Evolutionary conservation across 1,140 invertebrate species (phyloP).

Genomic region (Teleogryllus occipitalis): DNA sequence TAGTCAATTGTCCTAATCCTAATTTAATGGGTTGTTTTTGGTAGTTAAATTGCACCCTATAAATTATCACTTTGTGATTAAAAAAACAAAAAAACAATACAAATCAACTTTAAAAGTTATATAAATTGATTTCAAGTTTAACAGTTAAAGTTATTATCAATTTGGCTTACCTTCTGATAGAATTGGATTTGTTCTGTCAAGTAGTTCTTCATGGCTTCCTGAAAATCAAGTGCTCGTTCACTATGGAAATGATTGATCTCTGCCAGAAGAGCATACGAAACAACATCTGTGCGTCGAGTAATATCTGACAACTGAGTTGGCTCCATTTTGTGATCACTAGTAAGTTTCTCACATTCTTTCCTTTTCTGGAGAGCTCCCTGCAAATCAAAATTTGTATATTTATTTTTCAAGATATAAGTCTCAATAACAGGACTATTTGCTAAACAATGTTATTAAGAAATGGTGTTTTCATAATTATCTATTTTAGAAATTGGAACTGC

Average conservation of each 20-base stretch:
- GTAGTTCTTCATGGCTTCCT: slow-evolving; percentile 75
- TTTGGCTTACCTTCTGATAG: slow-evolving; percentile 60
- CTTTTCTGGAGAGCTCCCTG: slow-evolving; percentile 78
- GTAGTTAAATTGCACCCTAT: not conserved
- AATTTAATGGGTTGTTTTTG: not conserved
- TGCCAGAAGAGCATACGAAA: slow-evolving; percentile 84
- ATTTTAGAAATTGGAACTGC: no score
- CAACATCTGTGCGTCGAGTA: slow-evolving; percentile 72
- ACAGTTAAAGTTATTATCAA: not conserved
- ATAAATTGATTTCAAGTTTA: not conserved
- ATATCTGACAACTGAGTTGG: slow-evolving; percentile 70
- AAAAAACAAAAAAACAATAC: not conserved
- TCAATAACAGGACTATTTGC: no score
- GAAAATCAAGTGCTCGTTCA: slow-evolving; percentile 80
- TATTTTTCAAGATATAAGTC: no score
- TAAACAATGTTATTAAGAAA: not conserved
- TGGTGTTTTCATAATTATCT: not conserved
- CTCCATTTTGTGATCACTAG: slow-evolving; percentile 74
- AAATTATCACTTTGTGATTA: not conserved
- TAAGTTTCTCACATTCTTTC: slow-evolving; percentile 76
- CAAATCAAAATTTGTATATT: slow-evolving; percentile 16
- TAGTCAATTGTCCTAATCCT: not conserved
- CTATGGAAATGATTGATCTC: slow-evolving; percentile 89
- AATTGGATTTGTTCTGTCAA: slow-evolving; percentile 83
- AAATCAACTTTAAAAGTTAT: not conserved